Evolutionary conservation across 2,797 vertebrate species (phyloP).

Genomic region (Micrastur ruficollis): DNA sequence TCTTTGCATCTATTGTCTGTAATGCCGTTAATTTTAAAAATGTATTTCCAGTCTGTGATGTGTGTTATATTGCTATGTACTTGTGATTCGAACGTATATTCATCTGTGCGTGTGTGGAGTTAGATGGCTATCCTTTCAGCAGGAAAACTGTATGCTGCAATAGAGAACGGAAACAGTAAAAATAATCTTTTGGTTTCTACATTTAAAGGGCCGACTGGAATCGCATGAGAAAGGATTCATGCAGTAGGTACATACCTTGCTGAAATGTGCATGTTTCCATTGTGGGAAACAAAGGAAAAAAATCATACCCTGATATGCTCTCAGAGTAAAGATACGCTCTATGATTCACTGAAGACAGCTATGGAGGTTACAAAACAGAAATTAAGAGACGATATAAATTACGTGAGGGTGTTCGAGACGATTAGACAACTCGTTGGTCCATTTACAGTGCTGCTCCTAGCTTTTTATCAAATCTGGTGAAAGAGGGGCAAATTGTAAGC

Average conservation of each 20-base stretch:
- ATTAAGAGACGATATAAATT: background rate
- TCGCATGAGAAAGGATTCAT: background rate
- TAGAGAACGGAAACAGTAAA: background rate
- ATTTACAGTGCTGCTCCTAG: background rate
- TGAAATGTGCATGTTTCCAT: background rate
- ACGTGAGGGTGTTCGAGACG: background rate
- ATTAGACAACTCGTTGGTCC: slow-evolving; percentile 18
- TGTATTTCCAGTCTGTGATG: background rate
- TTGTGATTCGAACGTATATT: background rate
- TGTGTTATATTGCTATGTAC: background rate
- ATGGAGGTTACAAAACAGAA: slow-evolving; percentile 14
- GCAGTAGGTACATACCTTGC: background rate
- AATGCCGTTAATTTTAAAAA: slow-evolving; percentile 13
- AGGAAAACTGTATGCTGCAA: background rate
- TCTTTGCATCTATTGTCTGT: background rate
- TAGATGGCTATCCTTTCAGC: background rate
- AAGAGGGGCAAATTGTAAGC: background rate
- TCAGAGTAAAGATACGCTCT: background rate
- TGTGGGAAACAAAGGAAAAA: slow-evolving; percentile 20
- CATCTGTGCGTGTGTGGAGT: background rate
- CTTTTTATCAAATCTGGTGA: background rate
- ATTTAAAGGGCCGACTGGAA: background rate
- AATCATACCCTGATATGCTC: background rate
- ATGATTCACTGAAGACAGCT: slow-evolving; percentile 14
- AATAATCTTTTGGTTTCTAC: background rate